Evolutionary conservation across 64 coral and sea anemone species (phyloP).

Genomic region (Platygyra sinensis): DNA sequence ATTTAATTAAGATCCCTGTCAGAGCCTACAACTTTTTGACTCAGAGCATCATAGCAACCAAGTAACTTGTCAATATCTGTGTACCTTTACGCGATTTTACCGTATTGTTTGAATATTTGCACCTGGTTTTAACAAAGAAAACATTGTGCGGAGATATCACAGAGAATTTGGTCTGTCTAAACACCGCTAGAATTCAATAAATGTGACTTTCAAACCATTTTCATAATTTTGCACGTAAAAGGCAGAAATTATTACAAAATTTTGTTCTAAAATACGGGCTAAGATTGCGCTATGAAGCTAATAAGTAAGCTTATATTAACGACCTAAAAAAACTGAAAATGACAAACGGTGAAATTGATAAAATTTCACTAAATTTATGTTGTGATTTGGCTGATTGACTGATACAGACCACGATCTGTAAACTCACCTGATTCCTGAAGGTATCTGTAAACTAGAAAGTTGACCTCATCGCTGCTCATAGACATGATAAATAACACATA

Average conservation of each 20-base stretch:
- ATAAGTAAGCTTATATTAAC: too few relatives aligned
- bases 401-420: background rate
- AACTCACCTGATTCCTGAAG: slow-evolving; percentile 97
- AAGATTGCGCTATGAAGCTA: background rate
- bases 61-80: background rate
- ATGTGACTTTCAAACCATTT: background rate
- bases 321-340: background rate
- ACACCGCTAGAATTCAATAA: background rate
- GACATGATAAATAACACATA: slow-evolving; percentile 97
- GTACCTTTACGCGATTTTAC: background rate
- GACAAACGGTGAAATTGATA: background rate
- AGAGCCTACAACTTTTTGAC: background rate
- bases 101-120: background rate
- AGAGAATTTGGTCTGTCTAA: background rate
- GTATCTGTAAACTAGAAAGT: slow-evolving; percentile 99
- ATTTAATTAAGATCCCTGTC: too few relatives aligned
- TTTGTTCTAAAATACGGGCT: background rate
- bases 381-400: background rate
- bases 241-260: background rate
- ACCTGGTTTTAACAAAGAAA: slow-evolving; percentile 10
- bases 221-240: background rate
- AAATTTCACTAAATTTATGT: background rate
- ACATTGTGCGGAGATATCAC: background rate
- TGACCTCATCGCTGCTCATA: slow-evolving; percentile 99
- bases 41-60: background rate